phyloP scores from a whole-genome alignment of 2,113 vertebrate species.

The Cnemophilus loriae region DNA sequence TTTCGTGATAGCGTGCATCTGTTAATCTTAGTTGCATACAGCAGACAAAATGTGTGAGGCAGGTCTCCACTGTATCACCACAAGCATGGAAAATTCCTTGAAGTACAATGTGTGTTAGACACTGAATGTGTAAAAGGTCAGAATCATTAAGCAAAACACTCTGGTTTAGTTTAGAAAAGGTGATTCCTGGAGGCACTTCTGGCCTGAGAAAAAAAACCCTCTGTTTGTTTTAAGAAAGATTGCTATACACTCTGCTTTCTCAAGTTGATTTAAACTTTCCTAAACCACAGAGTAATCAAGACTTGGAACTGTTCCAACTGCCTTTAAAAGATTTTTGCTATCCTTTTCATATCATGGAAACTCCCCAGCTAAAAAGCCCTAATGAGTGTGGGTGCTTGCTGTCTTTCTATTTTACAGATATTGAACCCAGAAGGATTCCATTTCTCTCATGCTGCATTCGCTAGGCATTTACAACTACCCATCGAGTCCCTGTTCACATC shows the following conservation, averaged over 20 bases:
- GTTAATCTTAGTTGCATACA: background rate
- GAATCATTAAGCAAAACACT: background rate
- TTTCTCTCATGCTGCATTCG: background rate
- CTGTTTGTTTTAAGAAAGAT: background rate
- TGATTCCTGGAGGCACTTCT: background rate
- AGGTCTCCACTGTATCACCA: background rate
- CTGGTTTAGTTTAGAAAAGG: background rate
- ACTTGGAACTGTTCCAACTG: background rate
- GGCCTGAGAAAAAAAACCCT: fast-evolving
- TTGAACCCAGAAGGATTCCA: constrained; percentile 29
- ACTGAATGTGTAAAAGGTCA: background rate
- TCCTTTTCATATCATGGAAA: background rate
- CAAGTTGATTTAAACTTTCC: background rate
- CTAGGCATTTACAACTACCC: background rate
- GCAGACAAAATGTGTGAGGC: background rate
- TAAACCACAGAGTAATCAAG: background rate
- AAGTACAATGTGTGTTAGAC: background rate
- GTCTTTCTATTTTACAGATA: background rate
- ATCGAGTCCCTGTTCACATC: background rate
- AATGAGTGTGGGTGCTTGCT: background rate
- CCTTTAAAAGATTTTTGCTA: background rate
- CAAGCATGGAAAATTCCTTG: background rate
- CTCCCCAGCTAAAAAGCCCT: background rate
- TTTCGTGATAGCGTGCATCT: fast-evolving
- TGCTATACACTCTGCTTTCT: background rate